phyloP scores from a whole-genome alignment of 1,140 invertebrate species.

The Holcopasites calliopsidis region DNA sequence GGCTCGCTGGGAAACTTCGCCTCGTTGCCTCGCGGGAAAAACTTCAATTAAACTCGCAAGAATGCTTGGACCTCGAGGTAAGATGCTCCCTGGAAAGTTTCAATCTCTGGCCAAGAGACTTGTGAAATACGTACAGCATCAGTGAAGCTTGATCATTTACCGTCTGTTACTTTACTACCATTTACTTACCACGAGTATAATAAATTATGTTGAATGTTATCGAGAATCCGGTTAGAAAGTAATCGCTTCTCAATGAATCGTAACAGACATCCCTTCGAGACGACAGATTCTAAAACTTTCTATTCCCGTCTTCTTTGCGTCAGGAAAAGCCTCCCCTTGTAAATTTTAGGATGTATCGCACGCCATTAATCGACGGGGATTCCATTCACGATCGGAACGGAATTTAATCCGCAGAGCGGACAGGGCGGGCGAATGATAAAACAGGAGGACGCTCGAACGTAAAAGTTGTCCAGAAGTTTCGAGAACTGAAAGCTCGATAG shows the following conservation, averaged over 20 bases:
- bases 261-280: too few species aligned
- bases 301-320: too few species aligned
- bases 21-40: conserved; percentile 36
- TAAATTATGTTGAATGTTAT: too few species aligned
- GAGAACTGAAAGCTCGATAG: not conserved
- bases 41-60: conserved; percentile 45
- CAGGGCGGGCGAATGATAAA: conserved; percentile 12
- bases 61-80: not conserved
- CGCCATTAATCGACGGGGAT: conserved; percentile 10
- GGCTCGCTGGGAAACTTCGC: conserved; percentile 36
- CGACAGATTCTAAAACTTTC: too few species aligned
- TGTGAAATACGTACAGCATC: not conserved
- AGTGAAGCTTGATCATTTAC: too few species aligned
- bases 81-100: not conserved
- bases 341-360: conserved; percentile 13
- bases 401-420: not conserved
- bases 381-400: not conserved
- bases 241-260: too few species aligned
- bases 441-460: conserved; percentile 6
- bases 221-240: too few species aligned
- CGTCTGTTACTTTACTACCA: too few species aligned
- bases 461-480: conserved; percentile 28
- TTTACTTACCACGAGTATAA: too few species aligned
- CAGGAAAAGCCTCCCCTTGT: not conserved
- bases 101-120: not conserved